phyloP scores from a whole-genome alignment of 2,888 invertebrate genomes.

The Plusia festucae region DNA sequence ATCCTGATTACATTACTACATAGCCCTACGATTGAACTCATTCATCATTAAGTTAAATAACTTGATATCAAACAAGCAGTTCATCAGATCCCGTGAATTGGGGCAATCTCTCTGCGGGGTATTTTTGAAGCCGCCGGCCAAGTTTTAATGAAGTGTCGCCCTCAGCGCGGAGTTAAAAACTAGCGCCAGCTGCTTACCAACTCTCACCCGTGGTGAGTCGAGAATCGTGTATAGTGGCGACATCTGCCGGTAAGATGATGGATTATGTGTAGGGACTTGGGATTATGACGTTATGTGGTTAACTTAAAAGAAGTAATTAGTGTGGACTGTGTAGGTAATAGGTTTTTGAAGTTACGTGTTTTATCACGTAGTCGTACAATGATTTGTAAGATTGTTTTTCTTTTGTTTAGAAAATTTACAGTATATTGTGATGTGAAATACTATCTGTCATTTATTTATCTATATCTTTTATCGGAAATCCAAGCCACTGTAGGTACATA shows the following conservation, averaged over 20 bases:
- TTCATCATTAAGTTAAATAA: background rate
- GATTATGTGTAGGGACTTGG: slow-evolving; percentile 1
- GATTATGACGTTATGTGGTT: no score
- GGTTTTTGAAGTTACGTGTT: no score
- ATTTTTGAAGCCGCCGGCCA: slow-evolving; percentile 50
- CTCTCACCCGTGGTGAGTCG: slow-evolving; percentile 24
- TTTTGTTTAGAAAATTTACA: no score
- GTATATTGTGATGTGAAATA: no score
- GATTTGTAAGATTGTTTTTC: no score
- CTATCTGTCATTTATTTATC: no score
- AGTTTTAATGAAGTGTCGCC: slow-evolving; percentile 62
- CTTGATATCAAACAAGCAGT: slow-evolving; percentile 19
- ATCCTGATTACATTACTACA: background rate
- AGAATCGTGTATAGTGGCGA: background rate
- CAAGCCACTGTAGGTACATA: no score
- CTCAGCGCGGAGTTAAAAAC: slow-evolving; percentile 40
- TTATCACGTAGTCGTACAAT: no score
- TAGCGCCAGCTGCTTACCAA: slow-evolving; percentile 36
- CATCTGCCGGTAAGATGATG: slow-evolving; percentile 21
- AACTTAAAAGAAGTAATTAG: no score
- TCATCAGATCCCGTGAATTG: slow-evolving; percentile 44
- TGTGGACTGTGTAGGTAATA: no score
- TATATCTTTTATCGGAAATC: no score
- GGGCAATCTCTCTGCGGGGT: slow-evolving; percentile 37
- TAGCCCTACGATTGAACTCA: background rate